Conservation (phyloP, 2,797 vertebrate genomes). For the Lagodon rhomboides region DNA sequence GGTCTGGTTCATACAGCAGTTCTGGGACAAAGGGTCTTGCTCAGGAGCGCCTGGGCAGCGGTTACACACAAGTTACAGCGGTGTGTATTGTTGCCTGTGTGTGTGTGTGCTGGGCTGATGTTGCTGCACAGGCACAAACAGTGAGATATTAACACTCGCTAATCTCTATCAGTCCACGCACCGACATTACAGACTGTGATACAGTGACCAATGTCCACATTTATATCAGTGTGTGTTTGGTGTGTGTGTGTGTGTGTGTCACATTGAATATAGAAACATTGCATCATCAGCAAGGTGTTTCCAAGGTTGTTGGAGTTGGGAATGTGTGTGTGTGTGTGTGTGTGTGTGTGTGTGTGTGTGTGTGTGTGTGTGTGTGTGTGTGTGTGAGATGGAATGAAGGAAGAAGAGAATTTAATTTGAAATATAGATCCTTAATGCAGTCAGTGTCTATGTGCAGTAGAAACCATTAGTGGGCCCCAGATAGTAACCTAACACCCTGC, state of each 20-base stretch:
- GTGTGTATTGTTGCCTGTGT: constrained; percentile 10
- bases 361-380: not conserved
- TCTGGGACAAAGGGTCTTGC: not conserved
- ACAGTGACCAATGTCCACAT: constrained; percentile 63
- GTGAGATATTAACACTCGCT: constrained; percentile 47
- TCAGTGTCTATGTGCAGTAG: too few species aligned
- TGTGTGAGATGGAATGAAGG: too few species aligned
- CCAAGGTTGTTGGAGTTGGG: constrained; percentile 12
- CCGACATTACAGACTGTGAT: constrained; percentile 19
- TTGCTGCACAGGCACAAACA: not conserved
- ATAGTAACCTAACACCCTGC: too few species aligned
- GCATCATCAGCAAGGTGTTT: constrained; percentile 34
- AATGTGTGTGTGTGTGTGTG: not conserved
- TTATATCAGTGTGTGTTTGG: constrained; percentile 28
- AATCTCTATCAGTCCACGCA: constrained; percentile 39
- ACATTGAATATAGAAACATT: constrained; percentile 4
- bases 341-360: not conserved
- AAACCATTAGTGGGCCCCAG: too few species aligned
- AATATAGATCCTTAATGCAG: too few species aligned
- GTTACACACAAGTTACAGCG: not conserved
- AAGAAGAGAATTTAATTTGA: too few species aligned
- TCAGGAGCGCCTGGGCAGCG: not conserved
- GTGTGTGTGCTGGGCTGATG: not conserved
- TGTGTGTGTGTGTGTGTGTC: constrained; percentile 1
- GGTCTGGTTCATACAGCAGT: not conserved